Evolutionary conservation across 2,888 invertebrate species (phyloP), one percentile per base, ranked within the genome.

Genomic region (Patella ulyssiponensis): DNA sequence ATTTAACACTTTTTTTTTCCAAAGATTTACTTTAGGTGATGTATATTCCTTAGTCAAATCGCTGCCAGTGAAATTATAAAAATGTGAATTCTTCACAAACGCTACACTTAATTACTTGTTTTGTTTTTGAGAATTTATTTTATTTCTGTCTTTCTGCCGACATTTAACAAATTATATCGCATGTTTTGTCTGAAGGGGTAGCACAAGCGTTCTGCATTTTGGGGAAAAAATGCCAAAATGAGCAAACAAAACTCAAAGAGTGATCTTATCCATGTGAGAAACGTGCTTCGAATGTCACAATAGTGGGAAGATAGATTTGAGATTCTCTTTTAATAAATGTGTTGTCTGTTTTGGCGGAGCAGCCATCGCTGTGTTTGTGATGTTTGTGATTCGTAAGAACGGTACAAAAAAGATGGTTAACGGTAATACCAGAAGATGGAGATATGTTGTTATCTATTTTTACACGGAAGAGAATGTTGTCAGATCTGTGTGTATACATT

Each of bases 381-480:
- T n/a, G n/a, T n/a, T 44, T 44, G 44, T 44, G 44, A 44, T 44
- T 44, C 9, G 44, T 44, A 44, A 44, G 44, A 44, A 44, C 7
- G 9, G 44, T 44, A 44, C 3, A 44, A 44, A 44, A 44, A 44
- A 44, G 9, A 44, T 44, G 44, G 33, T 44, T 44, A 44, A 44
- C 44, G 44, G 44, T 44, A 44, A 44, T 44, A 44, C 44, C 44
- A 20, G 64, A 64, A 64, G 64, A 64, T 23, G 64, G 23, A 64
- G 64, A 20, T 64, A 64, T 64, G 64, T 64, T 23, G 64, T 64
- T 64, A 64, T 64, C 64, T 64, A 23, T 64, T 23, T 64, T 23
- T 64, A 23, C 23, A 44, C 14, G 64, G 23, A 23, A 64, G 64
- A 14, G 64, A 64, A 64, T 64, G 64, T 64, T 20, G 64, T 64